Evolutionary conservation across 1,140 invertebrate species (phyloP), one percentile per base, ranked within the genome.

Genomic region (Tetraneura akinire): DNA sequence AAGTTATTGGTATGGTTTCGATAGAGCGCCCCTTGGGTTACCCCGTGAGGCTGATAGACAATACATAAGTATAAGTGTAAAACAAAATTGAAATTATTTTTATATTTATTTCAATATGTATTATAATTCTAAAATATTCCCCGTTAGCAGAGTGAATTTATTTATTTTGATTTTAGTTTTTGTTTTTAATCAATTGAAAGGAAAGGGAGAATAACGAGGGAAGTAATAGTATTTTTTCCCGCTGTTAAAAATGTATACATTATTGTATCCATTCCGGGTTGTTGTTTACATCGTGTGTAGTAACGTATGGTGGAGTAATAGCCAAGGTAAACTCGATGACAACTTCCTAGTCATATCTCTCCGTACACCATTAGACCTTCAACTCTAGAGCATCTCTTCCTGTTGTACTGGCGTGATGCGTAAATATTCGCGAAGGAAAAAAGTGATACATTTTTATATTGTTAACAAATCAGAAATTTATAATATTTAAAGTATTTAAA

Each of bases 361-460:
- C 66, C 37, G 37, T 62, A 57, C 53, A 76, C 32, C 37, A 21
- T 55, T 42, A 47, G 74, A 57, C 74, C 74, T 78, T 78, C 74
- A 78, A 78, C 74, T 78, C 55, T 42, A 16, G 74, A 57, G 37
- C 53, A 53, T 76, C 74, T 78, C 74, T 78, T 78, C 74, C 74
- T 57, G 74, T 55, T 78, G 55, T 23, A 29, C n/a, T n/a, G n/a
- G n/a, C n/a, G 51, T 8, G 32, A 37, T n/a, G 32, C 32, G 32
- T 51, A 9, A 71, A 71, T 51, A 71, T 71, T 51, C 13, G 68
- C 68, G 68, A 71, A 49, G 23, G 66, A 47, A 71, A 68, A 68
- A 23, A 47, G n/a, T 18, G 16, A 47, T n/a, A 51, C 3, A n/a
- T n/a, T n/a, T n/a, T n/a, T n/a, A n/a, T n/a, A n/a, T n/a, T n/a